Percentiles rank a stretch among this genome's conserved stretches.
Evolutionary conservation across 2,888 invertebrate species (phyloP).

Genomic region (Epinotia brunnichana): DNA sequence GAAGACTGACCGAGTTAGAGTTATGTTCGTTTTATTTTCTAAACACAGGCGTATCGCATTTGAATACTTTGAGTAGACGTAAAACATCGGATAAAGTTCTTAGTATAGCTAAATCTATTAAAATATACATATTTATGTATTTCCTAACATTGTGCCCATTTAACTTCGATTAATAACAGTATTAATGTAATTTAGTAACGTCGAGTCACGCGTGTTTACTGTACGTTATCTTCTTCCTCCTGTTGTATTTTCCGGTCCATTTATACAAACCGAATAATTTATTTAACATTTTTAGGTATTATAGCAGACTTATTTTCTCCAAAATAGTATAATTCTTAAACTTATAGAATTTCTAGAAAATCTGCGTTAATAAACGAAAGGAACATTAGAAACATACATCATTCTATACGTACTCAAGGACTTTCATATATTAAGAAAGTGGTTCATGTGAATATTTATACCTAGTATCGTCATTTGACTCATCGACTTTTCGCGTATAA

Average conservation of each 20-base stretch:
- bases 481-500: no score
- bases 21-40: not conserved
- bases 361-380: no score
- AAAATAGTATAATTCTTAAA: not conserved
- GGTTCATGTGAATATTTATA: no score
- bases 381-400: no score
- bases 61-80: not conserved
- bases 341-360: no score
- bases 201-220: conserved; percentile 4
- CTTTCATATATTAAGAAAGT: no score
- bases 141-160: not conserved
- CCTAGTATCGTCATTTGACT: no score
- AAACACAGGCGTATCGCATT: not conserved
- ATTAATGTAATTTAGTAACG: not conserved
- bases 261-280: not conserved
- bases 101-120: not conserved
- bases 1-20: not conserved
- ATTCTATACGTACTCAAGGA: no score
- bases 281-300: not conserved
- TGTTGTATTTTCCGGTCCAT: not conserved
- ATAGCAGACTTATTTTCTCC: not conserved
- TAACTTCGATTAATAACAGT: not conserved
- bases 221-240: not conserved
- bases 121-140: not conserved
- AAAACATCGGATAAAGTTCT: not conserved